phyloP scores from a whole-genome alignment of 2,113 vertebrate genomes.

The Eudyptes chrysolophus region DNA sequence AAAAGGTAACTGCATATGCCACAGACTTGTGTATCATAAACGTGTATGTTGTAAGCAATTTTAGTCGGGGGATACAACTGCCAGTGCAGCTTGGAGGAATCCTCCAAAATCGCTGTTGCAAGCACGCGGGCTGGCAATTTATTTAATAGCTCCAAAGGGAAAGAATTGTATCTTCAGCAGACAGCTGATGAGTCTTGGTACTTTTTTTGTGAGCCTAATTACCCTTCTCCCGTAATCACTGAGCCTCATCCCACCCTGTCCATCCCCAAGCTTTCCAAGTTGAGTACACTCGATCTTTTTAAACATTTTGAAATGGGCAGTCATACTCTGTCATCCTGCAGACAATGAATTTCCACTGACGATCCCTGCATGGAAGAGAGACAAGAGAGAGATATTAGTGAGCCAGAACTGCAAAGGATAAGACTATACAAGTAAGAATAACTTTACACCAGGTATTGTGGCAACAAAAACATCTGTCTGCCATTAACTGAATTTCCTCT shows the following conservation, averaged over 20 bases:
- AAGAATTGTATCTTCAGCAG: background rate
- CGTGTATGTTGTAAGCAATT: background rate
- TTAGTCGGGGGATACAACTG: background rate
- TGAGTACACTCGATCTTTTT: conserved; percentile 3
- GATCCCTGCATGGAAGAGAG: conserved; percentile 83
- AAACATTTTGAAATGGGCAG: conserved; percentile 90
- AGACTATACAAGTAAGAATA: background rate
- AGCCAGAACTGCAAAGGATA: background rate
- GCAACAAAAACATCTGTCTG: background rate
- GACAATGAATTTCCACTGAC: conserved; percentile 97
- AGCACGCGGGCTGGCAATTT: background rate
- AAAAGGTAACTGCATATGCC: conserved; percentile 4
- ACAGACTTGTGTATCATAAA: background rate
- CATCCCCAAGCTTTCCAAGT: background rate
- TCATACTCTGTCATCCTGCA: conserved; percentile 96
- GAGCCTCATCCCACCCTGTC: background rate
- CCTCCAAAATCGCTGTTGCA: background rate
- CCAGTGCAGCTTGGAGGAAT: background rate
- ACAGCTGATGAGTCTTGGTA: background rate
- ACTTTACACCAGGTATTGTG: background rate
- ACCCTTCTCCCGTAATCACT: background rate
- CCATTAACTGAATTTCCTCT: background rate
- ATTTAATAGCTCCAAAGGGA: background rate
- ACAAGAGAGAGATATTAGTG: background rate
- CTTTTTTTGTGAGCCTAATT: background rate